Percentiles rank a stretch among this genome's conserved stretches.
Evolutionary conservation across 2,888 invertebrate genomes (phyloP).

Genomic region (Agriopis leucophaearia): DNA sequence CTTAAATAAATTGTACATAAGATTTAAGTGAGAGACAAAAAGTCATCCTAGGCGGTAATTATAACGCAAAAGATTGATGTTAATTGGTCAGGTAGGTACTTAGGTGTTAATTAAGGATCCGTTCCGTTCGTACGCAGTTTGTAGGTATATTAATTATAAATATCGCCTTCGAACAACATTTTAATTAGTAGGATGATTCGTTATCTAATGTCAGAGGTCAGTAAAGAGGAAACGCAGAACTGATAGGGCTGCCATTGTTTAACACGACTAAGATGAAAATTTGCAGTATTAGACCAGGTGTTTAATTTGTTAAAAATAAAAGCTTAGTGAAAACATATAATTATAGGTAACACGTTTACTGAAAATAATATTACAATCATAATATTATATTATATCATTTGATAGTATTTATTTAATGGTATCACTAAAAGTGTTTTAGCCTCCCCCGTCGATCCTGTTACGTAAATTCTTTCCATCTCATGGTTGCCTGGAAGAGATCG

Average conservation of each 20-base stretch:
- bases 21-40: too few relatives aligned
- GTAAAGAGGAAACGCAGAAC: conserved; percentile 62
- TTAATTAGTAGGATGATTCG: conserved; percentile 72
- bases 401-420: too few relatives aligned
- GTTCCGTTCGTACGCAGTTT: conserved; percentile 6
- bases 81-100: conserved; percentile 16
- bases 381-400: too few relatives aligned
- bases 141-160: conserved; percentile 40
- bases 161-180: conserved; percentile 34
- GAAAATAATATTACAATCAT: too few relatives aligned
- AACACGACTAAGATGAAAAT: not conserved
- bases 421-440: too few relatives aligned
- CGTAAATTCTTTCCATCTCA: too few relatives aligned
- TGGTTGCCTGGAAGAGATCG: too few relatives aligned
- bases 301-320: not conserved
- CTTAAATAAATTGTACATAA: too few relatives aligned
- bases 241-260: conserved; percentile 49
- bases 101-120: conserved; percentile 40
- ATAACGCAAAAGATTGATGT: conserved; percentile 6
- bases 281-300: not conserved
- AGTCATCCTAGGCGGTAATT: too few relatives aligned
- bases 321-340: too few relatives aligned
- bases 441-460: too few relatives aligned
- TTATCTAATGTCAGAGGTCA: conserved; percentile 81
- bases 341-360: too few relatives aligned